Evolutionary conservation across 2,888 invertebrate genomes (phyloP).

Genomic region (Oxystoma pomonae): DNA sequence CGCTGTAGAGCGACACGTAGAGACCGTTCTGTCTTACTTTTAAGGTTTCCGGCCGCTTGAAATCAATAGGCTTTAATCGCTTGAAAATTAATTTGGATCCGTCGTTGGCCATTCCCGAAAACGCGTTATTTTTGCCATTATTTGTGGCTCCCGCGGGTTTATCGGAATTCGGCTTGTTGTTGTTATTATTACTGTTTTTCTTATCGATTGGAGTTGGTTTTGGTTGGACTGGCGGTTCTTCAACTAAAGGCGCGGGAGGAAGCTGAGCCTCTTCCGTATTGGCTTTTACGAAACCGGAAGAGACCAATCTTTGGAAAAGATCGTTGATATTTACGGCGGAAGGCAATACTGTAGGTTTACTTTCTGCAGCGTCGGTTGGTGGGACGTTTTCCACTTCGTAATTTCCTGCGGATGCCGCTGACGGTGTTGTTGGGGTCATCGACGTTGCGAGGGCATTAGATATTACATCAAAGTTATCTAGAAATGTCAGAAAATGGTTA

Average conservation of each 20-base stretch:
- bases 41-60: constrained; percentile 66
- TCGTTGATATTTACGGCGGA: constrained; percentile 66
- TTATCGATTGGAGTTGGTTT: background rate
- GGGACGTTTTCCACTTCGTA: constrained; percentile 51
- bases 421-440: constrained; percentile 47
- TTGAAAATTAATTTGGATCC: background rate
- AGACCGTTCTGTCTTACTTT: constrained; percentile 71
- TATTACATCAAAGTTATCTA: constrained; percentile 60
- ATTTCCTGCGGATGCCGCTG: constrained; percentile 48
- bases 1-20: constrained; percentile 70
- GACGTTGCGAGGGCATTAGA: constrained; percentile 50
- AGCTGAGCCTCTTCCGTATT: constrained; percentile 3
- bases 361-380: constrained; percentile 7
- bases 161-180: background rate
- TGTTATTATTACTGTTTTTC: background rate
- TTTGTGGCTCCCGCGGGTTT: background rate
- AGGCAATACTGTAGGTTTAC: constrained; percentile 8
- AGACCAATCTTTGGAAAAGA: constrained; percentile 79
- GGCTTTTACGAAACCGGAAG: constrained; percentile 72
- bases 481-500: too few species aligned
- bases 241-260: constrained; percentile 3
- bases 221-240: background rate
- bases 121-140: background rate
- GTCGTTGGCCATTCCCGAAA: background rate
- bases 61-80: constrained; percentile 59